A percentile compares a stretch with the other conserved stretches of the same genome.
phyloP scores from a whole-genome alignment of 2,888 invertebrate species.

The Chloroclystis v-ata region DNA sequence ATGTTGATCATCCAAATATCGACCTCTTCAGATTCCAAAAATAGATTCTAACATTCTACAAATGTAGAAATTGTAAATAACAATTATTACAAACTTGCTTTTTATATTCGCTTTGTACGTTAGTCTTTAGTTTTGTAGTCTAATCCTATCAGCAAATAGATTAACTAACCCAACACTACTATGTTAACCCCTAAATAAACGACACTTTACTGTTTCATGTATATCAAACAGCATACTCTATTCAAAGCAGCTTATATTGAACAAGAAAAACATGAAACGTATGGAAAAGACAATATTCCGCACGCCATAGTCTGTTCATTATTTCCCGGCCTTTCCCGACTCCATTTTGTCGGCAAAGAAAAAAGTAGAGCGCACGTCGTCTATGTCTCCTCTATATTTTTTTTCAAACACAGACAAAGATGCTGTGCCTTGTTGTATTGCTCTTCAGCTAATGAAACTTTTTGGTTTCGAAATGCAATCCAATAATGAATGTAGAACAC shows the following conservation, averaged over 20 bases:
- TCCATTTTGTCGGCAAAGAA: slow-evolving; percentile 45
- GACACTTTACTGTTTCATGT: slow-evolving; percentile 16
- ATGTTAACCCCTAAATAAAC: slow-evolving; percentile 17
- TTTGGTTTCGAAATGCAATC: slow-evolving; percentile 25
- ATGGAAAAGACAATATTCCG: slow-evolving; percentile 30
- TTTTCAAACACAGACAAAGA: slow-evolving; percentile 25
- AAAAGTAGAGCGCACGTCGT: slow-evolving; percentile 58
- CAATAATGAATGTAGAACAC: slow-evolving; percentile 17
- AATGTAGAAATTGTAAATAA: no score
- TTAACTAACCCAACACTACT: slow-evolving; percentile 14
- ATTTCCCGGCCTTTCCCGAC: slow-evolving; percentile 57
- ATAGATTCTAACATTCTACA: no score
- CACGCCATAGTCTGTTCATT: slow-evolving; percentile 49
- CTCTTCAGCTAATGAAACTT: slow-evolving; percentile 32
- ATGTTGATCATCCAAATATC: no score
- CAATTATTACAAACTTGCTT: no score
- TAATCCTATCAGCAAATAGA: no score
- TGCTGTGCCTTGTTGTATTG: slow-evolving; percentile 23
- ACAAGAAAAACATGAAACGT: slow-evolving; percentile 29
- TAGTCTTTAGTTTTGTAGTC: no score
- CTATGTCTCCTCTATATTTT: slow-evolving; percentile 42
- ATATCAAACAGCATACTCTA: slow-evolving; percentile 22
- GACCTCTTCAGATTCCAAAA: no score
- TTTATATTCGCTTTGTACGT: no score
- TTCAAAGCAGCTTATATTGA: slow-evolving; percentile 30